Conservation (phyloP, 1,140 invertebrate genomes). For the Camponotus vicinus region DNA sequence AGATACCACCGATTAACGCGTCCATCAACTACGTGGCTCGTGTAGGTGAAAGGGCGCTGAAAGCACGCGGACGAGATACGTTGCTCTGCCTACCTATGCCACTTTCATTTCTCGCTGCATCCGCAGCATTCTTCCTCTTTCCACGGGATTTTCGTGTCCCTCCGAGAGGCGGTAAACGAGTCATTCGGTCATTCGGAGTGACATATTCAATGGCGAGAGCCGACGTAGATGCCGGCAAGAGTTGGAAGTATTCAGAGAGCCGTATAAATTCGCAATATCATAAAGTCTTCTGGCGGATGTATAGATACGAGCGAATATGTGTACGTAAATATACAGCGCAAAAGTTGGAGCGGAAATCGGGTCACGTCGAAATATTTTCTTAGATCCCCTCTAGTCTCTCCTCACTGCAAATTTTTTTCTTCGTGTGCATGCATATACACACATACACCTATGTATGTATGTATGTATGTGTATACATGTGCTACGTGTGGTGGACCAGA, state of each 20-base stretch:
- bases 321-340: slow-evolving; percentile 36
- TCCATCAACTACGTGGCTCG: slow-evolving; percentile 40
- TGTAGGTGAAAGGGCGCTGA: slow-evolving; percentile 56
- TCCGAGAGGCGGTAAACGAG: neutral
- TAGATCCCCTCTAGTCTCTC: slow-evolving; percentile 4
- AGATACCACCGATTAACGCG: slow-evolving; percentile 59
- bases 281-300: slow-evolving; percentile 52
- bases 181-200: slow-evolving; percentile 63
- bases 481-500: slow-evolving; percentile 24
- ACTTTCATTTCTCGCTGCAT: slow-evolving; percentile 37
- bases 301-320: slow-evolving; percentile 1
- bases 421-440: neutral
- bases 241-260: slow-evolving; percentile 67
- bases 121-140: neutral
- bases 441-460: neutral
- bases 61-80: slow-evolving; percentile 50
- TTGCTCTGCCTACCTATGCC: slow-evolving; percentile 25
- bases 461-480: neutral
- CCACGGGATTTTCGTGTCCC: slow-evolving; percentile 9
- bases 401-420: slow-evolving; percentile 8
- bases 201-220: slow-evolving; percentile 75
- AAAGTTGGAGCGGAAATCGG: slow-evolving; percentile 66
- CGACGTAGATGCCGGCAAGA: slow-evolving; percentile 62
- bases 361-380: slow-evolving; percentile 73
- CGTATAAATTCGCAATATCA: slow-evolving; percentile 80